Base-by-base conservation (phyloP, 2,797 vertebrate genomes). In the Centropyge bicolor region DNA sequence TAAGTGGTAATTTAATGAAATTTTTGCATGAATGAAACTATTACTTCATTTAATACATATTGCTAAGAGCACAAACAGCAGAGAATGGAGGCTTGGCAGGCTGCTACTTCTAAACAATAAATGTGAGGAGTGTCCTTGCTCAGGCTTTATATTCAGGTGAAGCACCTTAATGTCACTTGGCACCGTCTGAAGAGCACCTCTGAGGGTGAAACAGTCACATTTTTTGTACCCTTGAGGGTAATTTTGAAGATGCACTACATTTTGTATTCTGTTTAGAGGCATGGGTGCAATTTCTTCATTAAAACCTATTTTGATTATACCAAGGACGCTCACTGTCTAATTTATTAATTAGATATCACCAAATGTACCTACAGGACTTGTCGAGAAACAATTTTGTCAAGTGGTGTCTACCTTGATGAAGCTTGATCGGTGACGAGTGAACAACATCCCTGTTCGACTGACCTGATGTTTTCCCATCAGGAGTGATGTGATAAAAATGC, bases 61-160 rank as follows among this genome's bases (percentile, higher is more conserved):
- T 54, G 38, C 45, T 16, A 76, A 63, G 8, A 43, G 46, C 43
- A 62, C 31, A 51, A 61, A 68, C 24, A 40, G 41, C 4, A 56
- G 48, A 51, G 45, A 49, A 49, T 4, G 22, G 31, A 69, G n/a
- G 31, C 49, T 78, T 60, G 71, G 66, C 75, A 73, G 31, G 13
- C 64, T 27, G 52, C 16, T 55, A 10, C 64, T 70, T 70, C 11
- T 20, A 54, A 73, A 71, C 75, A 70, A 54, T 57, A 70, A 80
- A 82, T 41, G 56, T 9, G 1, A 54, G 0, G 16, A 57, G 57
- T 69, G 82, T 64, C 76, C 72, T 84, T 87, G 78, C 76, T 81
- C 45, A 76, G 73, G 52, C 45, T 85, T 85, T 67, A 79, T 70
- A 82, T 86, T 76, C 72, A 83, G 60, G 62, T 46, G 46, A 13